These are phyloP conservation scores for Medauroidea extradentata DNA, from an alignment of 1,140 invertebrate genomes.

Conservation along the genomic window DNA sequence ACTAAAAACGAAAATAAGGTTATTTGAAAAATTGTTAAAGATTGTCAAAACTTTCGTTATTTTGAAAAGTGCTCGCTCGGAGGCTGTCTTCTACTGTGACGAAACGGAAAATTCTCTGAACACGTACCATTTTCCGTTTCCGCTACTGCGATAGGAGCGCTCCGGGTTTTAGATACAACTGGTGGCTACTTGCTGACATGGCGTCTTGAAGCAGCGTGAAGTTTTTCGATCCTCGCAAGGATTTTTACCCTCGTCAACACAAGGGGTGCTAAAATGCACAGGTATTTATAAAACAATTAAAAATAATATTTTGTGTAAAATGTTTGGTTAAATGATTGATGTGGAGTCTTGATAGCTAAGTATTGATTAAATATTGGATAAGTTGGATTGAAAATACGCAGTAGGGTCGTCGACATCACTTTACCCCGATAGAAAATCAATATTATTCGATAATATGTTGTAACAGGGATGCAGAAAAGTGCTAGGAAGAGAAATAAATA, in stretches of 20 bases:
- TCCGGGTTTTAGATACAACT: conserved; percentile 7
- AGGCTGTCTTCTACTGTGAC: no score
- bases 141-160: background rate
- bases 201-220: conserved; percentile 10
- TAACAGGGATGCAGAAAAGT: background rate
- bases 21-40: no score
- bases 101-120: no score
- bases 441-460: conserved; percentile 7
- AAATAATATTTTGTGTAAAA: background rate
- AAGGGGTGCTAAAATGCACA: conserved; percentile 10
- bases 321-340: background rate
- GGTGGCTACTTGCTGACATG: conserved; percentile 12
- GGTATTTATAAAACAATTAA: conserved; percentile 2
- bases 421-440: conserved; percentile 14
- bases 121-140: conserved; percentile 1
- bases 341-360: background rate
- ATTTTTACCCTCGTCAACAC: conserved; percentile 6
- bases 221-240: conserved; percentile 9
- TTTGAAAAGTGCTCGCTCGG: no score
- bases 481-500: no score
- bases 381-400: conserved; percentile 10
- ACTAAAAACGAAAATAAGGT: no score
- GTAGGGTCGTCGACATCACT: conserved; percentile 9
- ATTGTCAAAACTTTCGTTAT: no score
- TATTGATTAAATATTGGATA: conserved; percentile 7